Percentiles rank a stretch among this genome's conserved stretches.
These are phyloP conservation scores for Coranthus polyacanthus DNA, from an alignment of 2,797 vertebrate species.

Conservation along the genomic window DNA sequence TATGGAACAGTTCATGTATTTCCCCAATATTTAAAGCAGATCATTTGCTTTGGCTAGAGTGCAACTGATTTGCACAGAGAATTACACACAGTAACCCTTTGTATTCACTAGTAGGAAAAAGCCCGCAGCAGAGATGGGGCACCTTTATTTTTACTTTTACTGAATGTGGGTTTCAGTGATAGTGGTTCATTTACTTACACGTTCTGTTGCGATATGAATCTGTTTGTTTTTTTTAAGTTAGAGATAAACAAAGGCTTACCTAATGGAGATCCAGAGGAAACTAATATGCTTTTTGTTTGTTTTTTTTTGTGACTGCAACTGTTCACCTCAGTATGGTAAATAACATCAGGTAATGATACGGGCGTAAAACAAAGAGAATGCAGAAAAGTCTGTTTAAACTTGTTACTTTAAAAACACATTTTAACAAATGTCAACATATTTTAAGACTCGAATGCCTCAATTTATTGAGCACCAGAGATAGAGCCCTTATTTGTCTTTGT, in stretches of 20 bases:
- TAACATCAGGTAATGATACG: neutral
- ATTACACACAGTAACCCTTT: neutral
- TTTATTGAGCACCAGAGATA: conserved; percentile 15
- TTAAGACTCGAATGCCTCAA: neutral
- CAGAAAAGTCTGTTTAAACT: neutral
- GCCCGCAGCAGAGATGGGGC: too few species aligned
- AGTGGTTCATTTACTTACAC: conserved; percentile 8
- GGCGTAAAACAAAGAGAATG: too few species aligned
- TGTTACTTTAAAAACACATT: neutral
- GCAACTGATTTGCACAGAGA: conserved; percentile 38
- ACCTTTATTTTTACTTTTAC: too few species aligned
- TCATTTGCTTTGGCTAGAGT: neutral
- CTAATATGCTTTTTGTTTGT: too few species aligned
- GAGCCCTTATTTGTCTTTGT: too few species aligned
- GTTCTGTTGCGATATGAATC: neutral
- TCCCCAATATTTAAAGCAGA: conserved; percentile 12
- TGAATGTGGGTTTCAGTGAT: too few species aligned
- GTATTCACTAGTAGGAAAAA: too few species aligned
- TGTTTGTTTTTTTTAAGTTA: neutral
- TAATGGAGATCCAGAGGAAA: neutral
- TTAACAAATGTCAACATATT: neutral
- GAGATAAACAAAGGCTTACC: neutral
- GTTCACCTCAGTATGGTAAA: too few species aligned
- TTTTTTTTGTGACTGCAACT: too few species aligned
- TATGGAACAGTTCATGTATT: too few species aligned